Base-by-base conservation (phyloP, 2,888 invertebrate genomes). In the Nomada fucata region DNA sequence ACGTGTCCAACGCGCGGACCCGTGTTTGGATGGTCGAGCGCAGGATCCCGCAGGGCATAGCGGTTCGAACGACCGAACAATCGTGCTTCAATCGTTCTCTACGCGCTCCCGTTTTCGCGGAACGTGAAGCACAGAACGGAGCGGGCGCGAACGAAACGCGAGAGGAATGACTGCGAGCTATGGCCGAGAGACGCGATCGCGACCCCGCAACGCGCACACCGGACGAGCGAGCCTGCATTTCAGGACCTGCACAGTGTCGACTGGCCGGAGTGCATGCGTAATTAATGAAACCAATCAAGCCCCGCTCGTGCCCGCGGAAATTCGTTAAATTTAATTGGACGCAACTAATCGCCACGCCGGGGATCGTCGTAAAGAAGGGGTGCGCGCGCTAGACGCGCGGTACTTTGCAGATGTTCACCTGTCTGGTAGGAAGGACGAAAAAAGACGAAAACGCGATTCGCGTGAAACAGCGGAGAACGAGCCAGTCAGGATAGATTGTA, bases 291-390 rank as follows among this genome's bases (percentile, higher is more conserved):
- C 92, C 92, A 92, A 92, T 92, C 91, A 92, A 90, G 89, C 91
- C 91, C 86, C 20, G 67, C 83, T 86, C 88, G 90, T 87, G 81
- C 87, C 83, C 87, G 79, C 59, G 84, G 82, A 86, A 88, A 93
- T 93, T 92, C 92, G 92, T 93, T 93, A 93, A 93, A 93, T 92
- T 93, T 93, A 93, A 93, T 92, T 92, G 93, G 92, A 93, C 91
- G 92, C 88, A 89, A 91, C 90, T 92, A 91, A 92, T 92, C 91
- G 89, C 73, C 61, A 23, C 57, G 79, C 67, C 42, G 73, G 2
- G 67, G 36, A 75, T 29, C 15, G 29, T n/a, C 57, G 36, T 64
- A 23, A 71, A 42, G 79, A 76, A 44, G 60, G 79, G 75, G 64
- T 64, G 60, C 36, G n/a, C 36, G n/a, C 36, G 57, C 69, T 72